A percentile compares a stretch with the other conserved stretches of the same genome.
Conservation (phyloP, 2,888 invertebrate genomes). For the Agapostemon virescens region DNA sequence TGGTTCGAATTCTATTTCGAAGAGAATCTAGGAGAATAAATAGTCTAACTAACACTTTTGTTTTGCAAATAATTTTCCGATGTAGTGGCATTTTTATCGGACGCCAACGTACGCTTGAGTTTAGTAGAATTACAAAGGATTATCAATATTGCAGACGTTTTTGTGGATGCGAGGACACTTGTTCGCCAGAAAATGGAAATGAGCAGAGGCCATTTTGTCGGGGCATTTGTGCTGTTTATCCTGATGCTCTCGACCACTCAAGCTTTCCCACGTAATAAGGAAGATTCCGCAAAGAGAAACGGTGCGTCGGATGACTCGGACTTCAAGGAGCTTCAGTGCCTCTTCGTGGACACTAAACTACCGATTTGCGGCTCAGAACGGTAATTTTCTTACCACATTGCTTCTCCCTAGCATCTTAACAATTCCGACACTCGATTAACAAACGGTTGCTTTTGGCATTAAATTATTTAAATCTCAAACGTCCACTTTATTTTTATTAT, state of each 20-base stretch:
- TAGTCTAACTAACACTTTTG: neutral
- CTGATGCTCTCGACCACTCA: constrained; percentile 47
- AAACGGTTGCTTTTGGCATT: neutral
- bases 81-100: no score
- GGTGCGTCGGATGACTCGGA: constrained; percentile 23
- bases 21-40: neutral
- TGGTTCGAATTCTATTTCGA: no score
- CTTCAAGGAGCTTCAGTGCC: constrained; percentile 54
- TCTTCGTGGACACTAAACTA: constrained; percentile 64
- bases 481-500: neutral
- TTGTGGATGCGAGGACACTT: constrained; percentile 34
- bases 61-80: no score
- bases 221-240: constrained; percentile 46
- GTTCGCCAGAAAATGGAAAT: constrained; percentile 39
- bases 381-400: constrained; percentile 40
- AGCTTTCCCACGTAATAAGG: constrained; percentile 28
- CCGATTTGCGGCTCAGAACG: constrained; percentile 61
- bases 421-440: neutral
- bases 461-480: neutral
- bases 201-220: constrained; percentile 46
- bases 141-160: constrained; percentile 48
- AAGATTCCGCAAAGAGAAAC: constrained; percentile 36
- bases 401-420: neutral
- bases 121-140: constrained; percentile 42
- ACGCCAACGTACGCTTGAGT: neutral